Base-by-base conservation (phyloP, 2,888 invertebrate species). In the Chromoteleia sp. region DNA sequence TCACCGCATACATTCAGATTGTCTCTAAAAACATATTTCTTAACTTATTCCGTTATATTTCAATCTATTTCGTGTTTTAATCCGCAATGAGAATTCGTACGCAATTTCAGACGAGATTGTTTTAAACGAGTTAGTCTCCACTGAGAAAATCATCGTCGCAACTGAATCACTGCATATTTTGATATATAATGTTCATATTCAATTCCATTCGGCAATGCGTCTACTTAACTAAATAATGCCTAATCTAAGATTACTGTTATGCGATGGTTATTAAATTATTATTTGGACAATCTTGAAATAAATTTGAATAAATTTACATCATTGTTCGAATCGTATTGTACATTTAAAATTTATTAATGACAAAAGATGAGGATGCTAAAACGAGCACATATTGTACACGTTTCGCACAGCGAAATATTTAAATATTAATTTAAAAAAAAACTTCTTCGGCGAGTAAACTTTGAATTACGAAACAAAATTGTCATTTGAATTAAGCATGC, bases 111-210 rank as follows among this genome's bases (percentile, higher is more conserved):
- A 29, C 21, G 45, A 48, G 61, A 61, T 61, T 61, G 45, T 48
- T 61, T 61, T 61, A 61, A 61, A 61, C 33, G 45, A 48, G 61
- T 61, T 61, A 61, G 30, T 45, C 48, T 61, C 48, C 17, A 21
- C 61, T 17, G 43, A 10, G 59, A 59, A 61, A 48, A 61, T 48
- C 61, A 33, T 45, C 48, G 48, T 48, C 61, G n/a, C 17, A 48
- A 45, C 45, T 45, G 19, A 61, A 61, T 61, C 61, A 14, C 61
- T 19, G 45, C 33, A 61, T 61, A 61, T 48, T 61, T 61, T 45
- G 45, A 19, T 39, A 33, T 52, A 52, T 48, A 48, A 48, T 48
- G 48, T 52, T 52, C 29, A 29, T 12, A 29, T 15, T 52, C 52
- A 52, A 21, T 52, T 52, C 29, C n/a, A 8, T 30, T 10, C 8